Base-by-base conservation (phyloP, 2,113 vertebrate species). In the Larimichthys crocea region DNA sequence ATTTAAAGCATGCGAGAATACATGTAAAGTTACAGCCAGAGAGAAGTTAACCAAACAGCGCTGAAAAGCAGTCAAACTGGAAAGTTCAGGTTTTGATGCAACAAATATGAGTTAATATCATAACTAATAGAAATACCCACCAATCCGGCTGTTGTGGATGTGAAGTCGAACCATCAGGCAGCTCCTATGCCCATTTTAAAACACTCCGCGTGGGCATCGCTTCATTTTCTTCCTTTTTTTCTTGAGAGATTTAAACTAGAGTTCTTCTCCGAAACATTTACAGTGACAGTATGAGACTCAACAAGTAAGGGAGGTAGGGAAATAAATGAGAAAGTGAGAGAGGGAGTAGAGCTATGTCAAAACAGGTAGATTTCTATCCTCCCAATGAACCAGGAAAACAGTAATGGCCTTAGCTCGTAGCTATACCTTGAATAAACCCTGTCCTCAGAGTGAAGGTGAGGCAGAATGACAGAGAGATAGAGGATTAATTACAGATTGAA, bases 351-450 rank as follows among this genome's bases (percentile, higher is more conserved):
- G 80, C 76, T 91, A 86, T 91, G 90, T 83, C 70, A 85, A 70
- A 85, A 65, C 88, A 93, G 92, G 94, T 94, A 84, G 91, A 94
- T 93, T 95, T 94, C 94, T 95, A 96, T 96, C 96, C 96, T 94
- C 89, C 83, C 92, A 94, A 76, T 94, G 96, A 97, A 96, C 96
- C 95, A 96, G 91, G 93, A 95, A 94, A 81, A 81, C 64, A 68
- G 94, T 93, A 90, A 93, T 90, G 92, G 90, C 91, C 86, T 89
- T 65, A 35, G 73, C 90, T 93, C 83, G 64, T 63, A 80, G 73
- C 93, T 91, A 88, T 87, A 90, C 88, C 88, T 90, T 89, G 62
- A 83, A 90, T 76, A 94, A 95, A 93, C 93, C 91, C 86, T 92
- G 87, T 87, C 84, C 79, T 88, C 67, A 80, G 64, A 87, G 88